Conservation (phyloP, 2,797 vertebrate species). For the Amblyopsis hoosieri region DNA sequence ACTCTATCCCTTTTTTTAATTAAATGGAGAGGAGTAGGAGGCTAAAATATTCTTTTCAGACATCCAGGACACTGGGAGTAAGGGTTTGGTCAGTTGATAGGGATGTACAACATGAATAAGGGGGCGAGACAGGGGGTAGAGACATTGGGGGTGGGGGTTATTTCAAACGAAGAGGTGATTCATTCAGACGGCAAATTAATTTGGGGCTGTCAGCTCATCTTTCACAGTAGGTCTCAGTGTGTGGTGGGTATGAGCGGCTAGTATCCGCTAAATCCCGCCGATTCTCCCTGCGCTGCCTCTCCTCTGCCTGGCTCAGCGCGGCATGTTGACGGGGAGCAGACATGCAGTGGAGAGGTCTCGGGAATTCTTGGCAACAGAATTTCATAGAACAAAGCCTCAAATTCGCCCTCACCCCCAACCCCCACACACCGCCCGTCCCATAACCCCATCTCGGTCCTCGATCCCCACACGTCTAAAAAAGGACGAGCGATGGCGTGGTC, state of each 20-base stretch:
- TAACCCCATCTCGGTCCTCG: neutral
- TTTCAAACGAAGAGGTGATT: slow-evolving; percentile 70
- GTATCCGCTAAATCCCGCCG: slow-evolving; percentile 40
- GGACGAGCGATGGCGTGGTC: slow-evolving; percentile 25
- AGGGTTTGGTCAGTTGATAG: slow-evolving; percentile 26
- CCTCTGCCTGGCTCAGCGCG: slow-evolving; percentile 25
- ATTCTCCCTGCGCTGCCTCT: slow-evolving; percentile 22
- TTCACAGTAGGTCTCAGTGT: slow-evolving; percentile 53
- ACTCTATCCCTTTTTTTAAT: slow-evolving; percentile 65
- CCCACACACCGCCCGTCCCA: neutral
- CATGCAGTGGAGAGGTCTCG: slow-evolving; percentile 50
- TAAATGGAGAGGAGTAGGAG: slow-evolving; percentile 62
- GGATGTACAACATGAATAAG: slow-evolving; percentile 4
- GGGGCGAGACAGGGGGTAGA: slow-evolving; percentile 8
- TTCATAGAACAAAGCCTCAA: slow-evolving; percentile 51
- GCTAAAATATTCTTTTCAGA: slow-evolving; percentile 49
- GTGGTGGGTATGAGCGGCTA: slow-evolving; percentile 24
- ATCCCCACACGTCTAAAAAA: slow-evolving; percentile 30
- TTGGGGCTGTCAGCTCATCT: slow-evolving; percentile 65
- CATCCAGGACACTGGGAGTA: slow-evolving; percentile 33
- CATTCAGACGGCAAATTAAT: slow-evolving; percentile 68
- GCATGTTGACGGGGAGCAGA: slow-evolving; percentile 64
- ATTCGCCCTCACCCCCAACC: slow-evolving; percentile 22
- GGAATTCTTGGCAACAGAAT: slow-evolving; percentile 65
- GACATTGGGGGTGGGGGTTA: slow-evolving; percentile 42